Evolutionary conservation across 2,888 invertebrate genomes (phyloP).

Genomic region (Ectobius pallidus): DNA sequence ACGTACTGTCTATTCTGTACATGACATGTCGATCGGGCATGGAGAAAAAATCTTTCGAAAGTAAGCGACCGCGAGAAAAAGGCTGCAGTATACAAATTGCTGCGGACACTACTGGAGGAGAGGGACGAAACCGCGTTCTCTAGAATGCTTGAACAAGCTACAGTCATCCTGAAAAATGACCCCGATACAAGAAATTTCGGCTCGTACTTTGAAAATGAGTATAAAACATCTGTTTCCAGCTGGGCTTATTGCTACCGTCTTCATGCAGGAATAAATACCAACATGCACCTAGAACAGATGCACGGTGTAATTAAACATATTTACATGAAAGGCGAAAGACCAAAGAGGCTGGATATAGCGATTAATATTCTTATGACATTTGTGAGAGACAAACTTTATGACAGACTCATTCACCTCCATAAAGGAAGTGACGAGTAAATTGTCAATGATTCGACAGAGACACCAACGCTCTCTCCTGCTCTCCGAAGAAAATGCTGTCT

Average conservation of each 20-base stretch:
- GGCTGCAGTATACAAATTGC: constrained; percentile 38
- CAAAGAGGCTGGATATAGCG: constrained; percentile 45
- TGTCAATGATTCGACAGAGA: neutral
- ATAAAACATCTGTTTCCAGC: too few relatives aligned
- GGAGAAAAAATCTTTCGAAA: constrained; percentile 45
- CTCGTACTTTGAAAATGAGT: too few relatives aligned
- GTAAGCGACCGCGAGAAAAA: too few relatives aligned
- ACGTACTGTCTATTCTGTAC: constrained; percentile 33
- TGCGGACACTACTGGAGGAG: constrained; percentile 42
- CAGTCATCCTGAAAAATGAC: constrained; percentile 35
- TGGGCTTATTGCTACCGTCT: too few relatives aligned
- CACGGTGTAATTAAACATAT: too few relatives aligned
- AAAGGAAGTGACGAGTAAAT: constrained; percentile 46
- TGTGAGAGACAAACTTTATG: constrained; percentile 45
- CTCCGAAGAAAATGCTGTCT: neutral
- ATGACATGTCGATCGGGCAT: constrained; percentile 41
- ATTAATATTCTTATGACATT: constrained; percentile 45
- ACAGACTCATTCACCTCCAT: constrained; percentile 43
- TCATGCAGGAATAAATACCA: too few relatives aligned
- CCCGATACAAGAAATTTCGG: constrained; percentile 42
- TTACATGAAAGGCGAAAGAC: constrained; percentile 45
- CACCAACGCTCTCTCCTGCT: neutral
- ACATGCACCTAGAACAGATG: too few relatives aligned
- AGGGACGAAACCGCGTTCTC: constrained; percentile 42
- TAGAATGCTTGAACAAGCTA: too few relatives aligned